Percentiles rank a stretch among this genome's conserved stretches.
Conservation (phyloP, 1,140 invertebrate genomes). For the Nasonia giraulti region DNA sequence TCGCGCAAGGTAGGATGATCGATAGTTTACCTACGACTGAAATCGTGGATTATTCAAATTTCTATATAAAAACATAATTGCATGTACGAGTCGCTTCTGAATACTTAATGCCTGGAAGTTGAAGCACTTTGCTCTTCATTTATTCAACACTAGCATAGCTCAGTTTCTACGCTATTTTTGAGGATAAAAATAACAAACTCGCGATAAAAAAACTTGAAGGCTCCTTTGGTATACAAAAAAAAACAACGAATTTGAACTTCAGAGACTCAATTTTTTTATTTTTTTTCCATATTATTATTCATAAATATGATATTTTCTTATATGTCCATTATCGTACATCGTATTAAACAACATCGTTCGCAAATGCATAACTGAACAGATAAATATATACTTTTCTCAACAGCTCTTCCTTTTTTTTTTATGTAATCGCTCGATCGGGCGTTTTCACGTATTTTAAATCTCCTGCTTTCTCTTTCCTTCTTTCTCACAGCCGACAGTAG, state of each 20-base stretch:
- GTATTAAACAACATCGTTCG: conserved; percentile 26
- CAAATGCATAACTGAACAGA: conserved; percentile 19
- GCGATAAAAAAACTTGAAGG: too few relatives aligned
- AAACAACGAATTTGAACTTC: neutral
- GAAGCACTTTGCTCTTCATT: too few relatives aligned
- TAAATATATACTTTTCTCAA: conserved; percentile 27
- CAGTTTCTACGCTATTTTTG: too few relatives aligned
- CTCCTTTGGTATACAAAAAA: neutral
- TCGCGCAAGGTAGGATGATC: neutral
- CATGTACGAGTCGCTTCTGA: too few relatives aligned
- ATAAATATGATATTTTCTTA: conserved; percentile 40
- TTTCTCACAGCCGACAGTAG: neutral
- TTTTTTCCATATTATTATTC: conserved; percentile 29
- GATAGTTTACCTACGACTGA: too few relatives aligned
- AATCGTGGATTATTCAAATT: too few relatives aligned
- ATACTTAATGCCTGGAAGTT: too few relatives aligned
- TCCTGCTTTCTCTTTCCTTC: conserved; percentile 37
- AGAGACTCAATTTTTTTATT: conserved; percentile 18
- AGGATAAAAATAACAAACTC: too few relatives aligned
- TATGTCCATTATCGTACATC: conserved; percentile 13
- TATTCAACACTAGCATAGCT: too few relatives aligned
- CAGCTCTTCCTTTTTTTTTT: neutral
- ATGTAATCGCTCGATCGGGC: conserved; percentile 26
- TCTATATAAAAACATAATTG: too few relatives aligned
- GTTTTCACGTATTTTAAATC: conserved; percentile 30